Percentiles rank a stretch among this genome's conserved stretches.
Evolutionary conservation across 2,113 vertebrate species (phyloP).

Genomic region (Stegostoma tigrinum): DNA sequence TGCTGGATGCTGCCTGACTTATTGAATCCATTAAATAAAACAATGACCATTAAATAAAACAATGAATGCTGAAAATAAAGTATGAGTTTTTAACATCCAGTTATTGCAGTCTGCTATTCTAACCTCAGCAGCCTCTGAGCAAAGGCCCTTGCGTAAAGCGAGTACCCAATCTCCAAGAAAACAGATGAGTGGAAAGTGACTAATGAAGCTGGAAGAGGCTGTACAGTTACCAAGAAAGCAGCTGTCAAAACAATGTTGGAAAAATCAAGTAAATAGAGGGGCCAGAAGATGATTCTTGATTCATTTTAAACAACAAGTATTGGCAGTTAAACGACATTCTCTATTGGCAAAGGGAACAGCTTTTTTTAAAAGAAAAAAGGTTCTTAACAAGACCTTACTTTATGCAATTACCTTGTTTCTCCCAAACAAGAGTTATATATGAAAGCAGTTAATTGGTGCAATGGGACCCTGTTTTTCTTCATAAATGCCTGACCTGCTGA

Average conservation of each 20-base stretch:
- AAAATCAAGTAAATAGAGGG: neutral
- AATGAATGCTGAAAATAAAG: neutral
- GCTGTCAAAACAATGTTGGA: neutral
- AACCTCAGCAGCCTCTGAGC: neutral
- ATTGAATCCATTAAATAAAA: too few species aligned
- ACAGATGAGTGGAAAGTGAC: neutral
- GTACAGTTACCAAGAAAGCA: neutral
- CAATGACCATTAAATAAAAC: too few species aligned
- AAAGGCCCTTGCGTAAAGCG: neutral
- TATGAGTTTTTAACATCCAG: neutral
- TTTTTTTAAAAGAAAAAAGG: neutral
- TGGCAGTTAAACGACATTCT: neutral
- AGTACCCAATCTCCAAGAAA: neutral
- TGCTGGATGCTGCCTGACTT: too few species aligned
- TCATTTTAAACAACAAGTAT: neutral
- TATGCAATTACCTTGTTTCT: neutral
- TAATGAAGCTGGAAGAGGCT: neutral
- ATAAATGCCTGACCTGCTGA: neutral
- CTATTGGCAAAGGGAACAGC: neutral
- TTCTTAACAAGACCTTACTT: neutral
- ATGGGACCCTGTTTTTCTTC: neutral
- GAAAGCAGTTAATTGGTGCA: neutral
- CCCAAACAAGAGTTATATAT: neutral
- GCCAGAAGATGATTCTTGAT: neutral
- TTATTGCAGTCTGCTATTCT: neutral